Conservation (phyloP, 2,113 vertebrate species). For the Struthidea cinerea region DNA sequence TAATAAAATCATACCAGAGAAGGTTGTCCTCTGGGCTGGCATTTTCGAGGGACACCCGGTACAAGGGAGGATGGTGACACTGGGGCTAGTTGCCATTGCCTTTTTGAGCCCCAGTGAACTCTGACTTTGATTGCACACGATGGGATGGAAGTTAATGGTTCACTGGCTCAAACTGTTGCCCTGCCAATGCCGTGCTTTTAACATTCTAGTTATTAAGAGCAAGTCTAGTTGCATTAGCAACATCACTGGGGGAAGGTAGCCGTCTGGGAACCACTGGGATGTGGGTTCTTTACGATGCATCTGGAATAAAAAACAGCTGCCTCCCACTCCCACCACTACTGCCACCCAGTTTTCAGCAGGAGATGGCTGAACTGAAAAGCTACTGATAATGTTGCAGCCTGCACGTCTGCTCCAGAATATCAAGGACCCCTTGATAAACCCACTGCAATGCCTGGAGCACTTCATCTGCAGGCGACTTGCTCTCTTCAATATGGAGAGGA, state of each 20-base stretch:
- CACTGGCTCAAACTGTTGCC: neutral
- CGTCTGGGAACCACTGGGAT: neutral
- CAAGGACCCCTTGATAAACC: slow-evolving; percentile 63
- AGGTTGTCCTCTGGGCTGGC: neutral
- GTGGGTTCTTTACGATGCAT: neutral
- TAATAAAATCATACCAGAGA: neutral
- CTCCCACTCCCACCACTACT: neutral
- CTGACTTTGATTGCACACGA: neutral
- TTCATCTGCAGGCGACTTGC: slow-evolving; percentile 59
- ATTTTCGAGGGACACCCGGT: neutral
- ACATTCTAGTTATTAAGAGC: neutral
- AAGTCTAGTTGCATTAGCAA: neutral
- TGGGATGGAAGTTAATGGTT: neutral
- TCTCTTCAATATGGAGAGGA: slow-evolving; percentile 67
- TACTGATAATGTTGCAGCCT: neutral
- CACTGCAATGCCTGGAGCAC: slow-evolving; percentile 46
- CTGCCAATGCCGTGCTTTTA: neutral
- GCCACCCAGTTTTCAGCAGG: neutral
- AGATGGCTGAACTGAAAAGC: neutral
- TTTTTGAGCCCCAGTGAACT: neutral
- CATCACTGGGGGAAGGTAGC: neutral
- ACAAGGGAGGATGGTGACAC: neutral
- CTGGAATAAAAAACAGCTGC: neutral
- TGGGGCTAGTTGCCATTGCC: neutral
- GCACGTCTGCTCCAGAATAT: slow-evolving; percentile 31